Evolutionary conservation across 2,797 vertebrate genomes (phyloP), one percentile per base, ranked within the genome.

Genomic region (Notolepis coatsorum): DNA sequence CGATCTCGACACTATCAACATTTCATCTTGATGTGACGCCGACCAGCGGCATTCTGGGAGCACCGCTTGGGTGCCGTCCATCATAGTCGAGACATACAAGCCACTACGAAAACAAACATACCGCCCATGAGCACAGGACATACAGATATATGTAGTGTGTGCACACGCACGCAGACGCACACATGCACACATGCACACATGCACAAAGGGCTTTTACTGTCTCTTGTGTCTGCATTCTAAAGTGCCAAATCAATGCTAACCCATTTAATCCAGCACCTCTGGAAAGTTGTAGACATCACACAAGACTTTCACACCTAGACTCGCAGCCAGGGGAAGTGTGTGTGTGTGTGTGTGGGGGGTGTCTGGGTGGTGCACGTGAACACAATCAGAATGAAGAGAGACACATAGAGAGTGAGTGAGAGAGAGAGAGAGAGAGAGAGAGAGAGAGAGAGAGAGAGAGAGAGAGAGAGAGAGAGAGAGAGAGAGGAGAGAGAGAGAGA

Each of bases 161-260:
- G n/a, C n/a, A n/a, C n/a, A n/a, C n/a, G n/a, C n/a, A n/a, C 33
- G n/a, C 33, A 13, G 2, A 35, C 1, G 33, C 7, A 13, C n/a
- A 13, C 33, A 35, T 35, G 33, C 62, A 61, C 41, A 23, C 31
- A 48, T 31, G 31, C 49, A 33, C 25, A 18, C 50, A 10, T 18
- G 15, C 45, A 61, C 30, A 24, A 65, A 72, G 69, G 67, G 81
- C 85, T 91, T 91, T 90, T 87, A 88, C 86, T 88, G 82, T 82
- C 82, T 89, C 79, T 68, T 74, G 63, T 87, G 89, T 85, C 87
- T 70, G 56, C 49, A 51, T 75, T 87, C 54, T 72, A 77, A 86
- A 85, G 84, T 77, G 65, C 71, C 68, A 78, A 84, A 89, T 92
- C 87, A 82, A 88, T 90, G 82, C 82, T 81, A 91, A 92, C 78